Evolutionary conservation across 2,113 vertebrate species (phyloP), one percentile per base, ranked within the genome.

Genomic region (Leiothrix lutea): DNA sequence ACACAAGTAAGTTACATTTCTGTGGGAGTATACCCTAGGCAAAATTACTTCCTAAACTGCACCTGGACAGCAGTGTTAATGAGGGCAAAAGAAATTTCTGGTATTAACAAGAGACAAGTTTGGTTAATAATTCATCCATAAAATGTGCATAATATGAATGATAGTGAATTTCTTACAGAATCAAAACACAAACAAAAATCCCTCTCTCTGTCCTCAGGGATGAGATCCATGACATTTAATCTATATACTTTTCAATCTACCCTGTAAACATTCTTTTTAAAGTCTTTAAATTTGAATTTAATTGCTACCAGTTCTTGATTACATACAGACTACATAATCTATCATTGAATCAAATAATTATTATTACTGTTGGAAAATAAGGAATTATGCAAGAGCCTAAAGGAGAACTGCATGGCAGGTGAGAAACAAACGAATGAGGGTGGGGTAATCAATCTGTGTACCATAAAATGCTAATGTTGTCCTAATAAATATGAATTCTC

Each of bases 261-360:
- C 71, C 51, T 48, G 54, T 80, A 82, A 80, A 96, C 85, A 86
- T 81, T 28, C 73, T 95, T 91, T 87, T 51, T 70, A 96, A 95
- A 92, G 42, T 38, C 44, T 69, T 72, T 83, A 71, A 62, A 94
- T 93, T 94, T 45, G 6, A 92, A 53, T 88, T 69, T 83, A 93
- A 93, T 77, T 94, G 47, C 67, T 92, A 91, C 71, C 24, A 86
- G 50, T 33, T 94, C 74, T 90, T 96, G 94, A 92, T 94, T 97
- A 84, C 86, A 95, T 79, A 73, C 80, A 80, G 67, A 40, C 38
- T 78, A 82, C 61, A 57, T 71, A 91, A 94, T 93, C 38, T 93
- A 28, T 96, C 92, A 90, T 92, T 61, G 84, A 85, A 95, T 91
- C 82, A 97, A 95, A 80, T 89, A 95, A 97, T 94, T 82, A 44